Evolutionary conservation across 2,888 invertebrate genomes (phyloP).

Genomic region (Calliopum simillimum): DNA sequence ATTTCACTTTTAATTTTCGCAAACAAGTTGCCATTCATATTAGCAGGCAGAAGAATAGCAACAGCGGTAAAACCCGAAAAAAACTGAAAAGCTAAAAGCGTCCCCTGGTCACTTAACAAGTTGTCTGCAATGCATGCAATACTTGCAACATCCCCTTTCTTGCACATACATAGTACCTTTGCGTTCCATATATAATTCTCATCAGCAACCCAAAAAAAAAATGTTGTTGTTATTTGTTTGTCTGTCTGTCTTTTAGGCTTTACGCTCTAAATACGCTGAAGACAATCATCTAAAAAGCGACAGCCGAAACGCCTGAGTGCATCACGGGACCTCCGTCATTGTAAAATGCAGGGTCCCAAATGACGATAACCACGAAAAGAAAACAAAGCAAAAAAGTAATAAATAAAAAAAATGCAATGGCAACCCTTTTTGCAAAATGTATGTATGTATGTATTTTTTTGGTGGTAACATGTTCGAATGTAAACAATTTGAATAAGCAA

Average conservation of each 20-base stretch:
- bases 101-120: background rate
- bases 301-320: slow-evolving; percentile 31
- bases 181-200: no score
- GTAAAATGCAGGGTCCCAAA: background rate
- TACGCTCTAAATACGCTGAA: slow-evolving; percentile 65
- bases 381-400: no score
- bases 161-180: no score
- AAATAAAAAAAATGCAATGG: background rate
- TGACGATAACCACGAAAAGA: background rate
- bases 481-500: slow-evolving; percentile 17
- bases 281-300: slow-evolving; percentile 61
- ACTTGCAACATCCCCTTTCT: no score
- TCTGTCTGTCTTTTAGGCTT: slow-evolving; percentile 59
- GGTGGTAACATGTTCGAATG: slow-evolving; percentile 16
- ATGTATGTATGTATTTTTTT: no score
- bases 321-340: background rate
- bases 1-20: slow-evolving; percentile 28
- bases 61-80: background rate
- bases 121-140: no score
- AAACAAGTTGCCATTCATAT: slow-evolving; percentile 45
- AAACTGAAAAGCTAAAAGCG: background rate
- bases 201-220: no score
- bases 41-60: no score
- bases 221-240: slow-evolving; percentile 21
- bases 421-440: slow-evolving; percentile 22